Base-by-base conservation (phyloP, 2,888 invertebrate genomes). In the Parasteatoda lunata region DNA sequence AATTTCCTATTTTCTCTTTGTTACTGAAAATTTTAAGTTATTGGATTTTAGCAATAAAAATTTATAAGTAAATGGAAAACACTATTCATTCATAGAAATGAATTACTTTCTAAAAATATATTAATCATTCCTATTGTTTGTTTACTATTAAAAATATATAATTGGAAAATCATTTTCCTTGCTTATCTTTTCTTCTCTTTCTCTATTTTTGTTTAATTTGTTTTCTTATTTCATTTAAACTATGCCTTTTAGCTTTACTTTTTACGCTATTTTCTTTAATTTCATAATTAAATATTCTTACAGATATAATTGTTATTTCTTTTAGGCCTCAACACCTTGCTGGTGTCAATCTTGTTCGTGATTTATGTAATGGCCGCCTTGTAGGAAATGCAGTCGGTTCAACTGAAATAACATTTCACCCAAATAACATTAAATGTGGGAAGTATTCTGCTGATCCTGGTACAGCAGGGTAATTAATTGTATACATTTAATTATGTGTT, bases 311-410 rank as follows among this genome's bases (percentile, higher is more conserved):
- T 75, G 13, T 59, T 7, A 68, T 80, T 82, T 65, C 86, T 89
- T 90, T 11, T 88, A 93, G 92, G 88, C 91, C 92, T 11, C 93
- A 90, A 72, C 90, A 90, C 88, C 77, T 92, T 90, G 89, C 91
- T 94, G 96, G 97, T 30, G 93, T 97, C 30, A 94, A 96, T 91
- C 92, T 98, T 47, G 94, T 96, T 0, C 93, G 94, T 78, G 94
- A 96, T 86, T 94, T 98, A 91, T 95, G 96, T 90, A 93, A 94
- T 79, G 98, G 95, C 0, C 93, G 93, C 88, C 93, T 97, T 0
- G 93, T 91, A n/a, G 97, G 97, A 3, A 96, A 94, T 13, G 90
- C 91, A 4, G 93, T 96, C 65, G 95, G 95, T 11, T 97, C 98
- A 1, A 95, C 95, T 0, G 94, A 94, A 91, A 93, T 98, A 73